Evolutionary conservation across 2,797 vertebrate species (phyloP).

Genomic region (Podarcis siculus): DNA sequence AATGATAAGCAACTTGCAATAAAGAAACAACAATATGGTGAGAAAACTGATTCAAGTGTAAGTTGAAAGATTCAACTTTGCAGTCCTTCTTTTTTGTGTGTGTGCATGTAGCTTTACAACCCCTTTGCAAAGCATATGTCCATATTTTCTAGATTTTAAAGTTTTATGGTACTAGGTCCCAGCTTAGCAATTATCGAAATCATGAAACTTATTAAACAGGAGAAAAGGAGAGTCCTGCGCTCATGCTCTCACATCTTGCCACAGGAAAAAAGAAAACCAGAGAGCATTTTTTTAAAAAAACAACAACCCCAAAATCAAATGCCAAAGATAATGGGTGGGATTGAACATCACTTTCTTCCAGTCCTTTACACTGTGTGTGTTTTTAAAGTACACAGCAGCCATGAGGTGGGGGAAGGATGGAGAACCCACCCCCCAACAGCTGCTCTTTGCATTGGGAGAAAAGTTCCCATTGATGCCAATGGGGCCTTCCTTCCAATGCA

Average conservation of each 20-base stretch:
- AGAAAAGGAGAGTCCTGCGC: neutral
- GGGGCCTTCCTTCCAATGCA: neutral
- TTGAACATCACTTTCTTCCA: too few relatives aligned
- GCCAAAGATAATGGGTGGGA: too few relatives aligned
- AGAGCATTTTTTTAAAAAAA: neutral
- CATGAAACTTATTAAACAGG: neutral
- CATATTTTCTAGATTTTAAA: conserved; percentile 5
- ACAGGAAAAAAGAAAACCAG: neutral
- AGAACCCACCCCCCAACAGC: neutral
- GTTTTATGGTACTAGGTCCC: neutral
- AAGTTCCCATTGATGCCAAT: neutral
- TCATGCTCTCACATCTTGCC: neutral
- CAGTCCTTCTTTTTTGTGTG: neutral
- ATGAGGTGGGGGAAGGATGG: neutral
- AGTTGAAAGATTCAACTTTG: neutral
- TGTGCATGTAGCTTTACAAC: neutral
- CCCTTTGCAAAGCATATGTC: neutral
- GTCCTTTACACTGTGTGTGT: too few relatives aligned
- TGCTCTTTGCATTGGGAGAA: neutral
- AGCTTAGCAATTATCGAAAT: neutral
- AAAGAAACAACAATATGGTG: neutral
- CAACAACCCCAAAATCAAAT: too few relatives aligned
- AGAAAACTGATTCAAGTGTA: neutral
- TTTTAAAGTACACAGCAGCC: neutral
- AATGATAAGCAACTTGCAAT: neutral